These are phyloP conservation scores for Oscheius sp. DNA, from an alignment of 2,888 invertebrate genomes.

Conservation along the genomic window DNA sequence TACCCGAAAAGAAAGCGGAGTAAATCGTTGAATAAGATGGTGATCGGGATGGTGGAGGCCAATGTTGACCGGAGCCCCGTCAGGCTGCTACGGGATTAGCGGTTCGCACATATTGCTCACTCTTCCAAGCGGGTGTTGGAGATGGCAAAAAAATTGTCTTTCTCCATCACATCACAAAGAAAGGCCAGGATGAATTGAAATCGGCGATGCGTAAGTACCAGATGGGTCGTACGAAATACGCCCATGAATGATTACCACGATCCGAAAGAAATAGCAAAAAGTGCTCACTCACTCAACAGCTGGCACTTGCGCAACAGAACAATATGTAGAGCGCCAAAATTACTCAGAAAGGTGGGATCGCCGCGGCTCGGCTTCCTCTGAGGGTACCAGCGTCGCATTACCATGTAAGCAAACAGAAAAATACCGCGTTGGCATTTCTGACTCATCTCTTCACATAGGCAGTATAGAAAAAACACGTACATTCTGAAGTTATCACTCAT, in stretches of 20 bases:
- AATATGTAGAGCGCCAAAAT: constrained; percentile 3
- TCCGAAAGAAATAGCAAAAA: constrained; percentile 6
- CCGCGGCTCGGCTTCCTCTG: background rate
- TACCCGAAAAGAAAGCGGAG: background rate
- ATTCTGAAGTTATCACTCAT: constrained; percentile 25
- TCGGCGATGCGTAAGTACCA: constrained; percentile 22
- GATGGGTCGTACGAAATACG: constrained; percentile 27
- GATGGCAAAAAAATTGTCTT: background rate
- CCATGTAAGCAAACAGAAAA: constrained; percentile 22
- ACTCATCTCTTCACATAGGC: background rate
- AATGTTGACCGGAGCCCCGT: constrained; percentile 34
- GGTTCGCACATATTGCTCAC: constrained; percentile 39
- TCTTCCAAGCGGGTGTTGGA: constrained; percentile 2
- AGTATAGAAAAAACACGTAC: background rate
- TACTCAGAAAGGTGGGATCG: constrained; percentile 16
- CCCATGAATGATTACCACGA: background rate
- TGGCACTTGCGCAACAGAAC: constrained; percentile 19
- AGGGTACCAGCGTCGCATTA: constrained; percentile 2
- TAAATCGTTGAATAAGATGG: constrained; percentile 17
- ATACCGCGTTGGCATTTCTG: background rate
- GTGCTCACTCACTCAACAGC: constrained; percentile 1
- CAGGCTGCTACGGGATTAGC: constrained; percentile 41
- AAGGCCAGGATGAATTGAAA: constrained; percentile 17
- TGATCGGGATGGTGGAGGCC: constrained; percentile 19
- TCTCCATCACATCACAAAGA: background rate